These are phyloP conservation scores for Leptopilina syphax DNA, from an alignment of 2,888 invertebrate genomes.

Conservation along the genomic window DNA sequence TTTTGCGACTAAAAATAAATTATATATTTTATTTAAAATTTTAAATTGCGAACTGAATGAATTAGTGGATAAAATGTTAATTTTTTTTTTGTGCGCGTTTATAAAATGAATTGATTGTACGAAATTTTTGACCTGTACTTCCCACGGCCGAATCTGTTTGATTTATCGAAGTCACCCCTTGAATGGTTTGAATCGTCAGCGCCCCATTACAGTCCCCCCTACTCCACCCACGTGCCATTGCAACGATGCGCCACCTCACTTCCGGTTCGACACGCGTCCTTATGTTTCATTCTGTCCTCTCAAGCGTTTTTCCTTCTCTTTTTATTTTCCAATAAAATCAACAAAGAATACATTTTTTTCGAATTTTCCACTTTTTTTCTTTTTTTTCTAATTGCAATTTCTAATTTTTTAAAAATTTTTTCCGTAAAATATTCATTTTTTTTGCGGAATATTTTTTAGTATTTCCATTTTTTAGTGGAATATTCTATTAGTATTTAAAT, in stretches of 20 bases:
- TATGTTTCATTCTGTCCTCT: constrained; percentile 49
- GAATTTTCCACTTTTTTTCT: not conserved
- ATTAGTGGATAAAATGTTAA: not conserved
- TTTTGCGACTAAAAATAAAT: too few species aligned
- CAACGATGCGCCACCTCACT: constrained; percentile 70
- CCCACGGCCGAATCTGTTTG: constrained; percentile 70
- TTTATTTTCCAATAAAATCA: constrained; percentile 46
- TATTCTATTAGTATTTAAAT: too few species aligned
- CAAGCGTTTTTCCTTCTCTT: not conserved
- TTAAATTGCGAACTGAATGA: not conserved
- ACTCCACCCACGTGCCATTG: constrained; percentile 64
- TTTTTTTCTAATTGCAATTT: not conserved
- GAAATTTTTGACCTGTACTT: constrained; percentile 68
- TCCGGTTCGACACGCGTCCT: constrained; percentile 71
- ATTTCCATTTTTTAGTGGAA: too few species aligned
- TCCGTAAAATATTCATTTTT: too few species aligned
- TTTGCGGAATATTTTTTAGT: too few species aligned
- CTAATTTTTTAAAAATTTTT: not conserved
- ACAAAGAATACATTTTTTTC: not conserved
- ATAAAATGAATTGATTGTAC: constrained; percentile 66
- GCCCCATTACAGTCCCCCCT: constrained; percentile 57
- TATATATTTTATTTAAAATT: too few species aligned
- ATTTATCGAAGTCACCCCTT: constrained; percentile 67
- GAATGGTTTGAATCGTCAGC: constrained; percentile 59
- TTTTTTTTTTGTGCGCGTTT: constrained; percentile 53